A percentile compares a stretch with the other conserved stretches of the same genome.
phyloP scores from a whole-genome alignment of 2,797 vertebrate species.

The Propithecus perrieri region DNA sequence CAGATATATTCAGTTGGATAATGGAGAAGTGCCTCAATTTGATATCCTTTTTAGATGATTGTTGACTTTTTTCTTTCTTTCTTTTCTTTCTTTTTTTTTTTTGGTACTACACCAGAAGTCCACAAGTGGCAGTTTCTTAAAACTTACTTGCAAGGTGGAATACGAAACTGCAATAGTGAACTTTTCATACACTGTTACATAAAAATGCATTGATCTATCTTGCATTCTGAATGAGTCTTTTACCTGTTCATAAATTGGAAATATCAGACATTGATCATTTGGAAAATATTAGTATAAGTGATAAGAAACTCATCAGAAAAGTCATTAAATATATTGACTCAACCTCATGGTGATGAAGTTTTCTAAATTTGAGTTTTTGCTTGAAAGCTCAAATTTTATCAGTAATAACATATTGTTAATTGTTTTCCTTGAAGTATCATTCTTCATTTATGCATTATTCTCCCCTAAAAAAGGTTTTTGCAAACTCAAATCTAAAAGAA shows the following conservation, averaged over 20 bases:
- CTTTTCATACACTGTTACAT: not conserved
- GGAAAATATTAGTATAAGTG: not conserved
- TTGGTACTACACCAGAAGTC: not conserved
- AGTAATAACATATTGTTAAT: not conserved
- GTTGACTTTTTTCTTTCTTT: not conserved
- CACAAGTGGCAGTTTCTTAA: not conserved
- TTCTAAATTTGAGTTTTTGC: constrained; percentile 5
- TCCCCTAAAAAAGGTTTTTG: not conserved
- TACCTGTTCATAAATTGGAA: not conserved
- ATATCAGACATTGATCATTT: not conserved
- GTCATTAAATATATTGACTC: not conserved
- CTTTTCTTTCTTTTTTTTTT: not conserved
- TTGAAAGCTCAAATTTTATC: not conserved
- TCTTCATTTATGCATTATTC: not conserved
- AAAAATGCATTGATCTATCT: not conserved
- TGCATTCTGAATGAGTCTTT: not conserved
- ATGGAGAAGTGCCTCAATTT: not conserved
- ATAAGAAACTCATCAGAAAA: not conserved
- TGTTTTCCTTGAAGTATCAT: not conserved
- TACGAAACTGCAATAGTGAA: not conserved
- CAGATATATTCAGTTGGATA: not conserved
- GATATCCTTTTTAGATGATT: not conserved
- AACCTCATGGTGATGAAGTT: not conserved
- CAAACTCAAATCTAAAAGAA: not conserved
- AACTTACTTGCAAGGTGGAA: not conserved